Percentiles rank a stretch among this genome's conserved stretches.
phyloP scores from a whole-genome alignment of 2,888 invertebrate genomes.

The Drosophila ustulata region DNA sequence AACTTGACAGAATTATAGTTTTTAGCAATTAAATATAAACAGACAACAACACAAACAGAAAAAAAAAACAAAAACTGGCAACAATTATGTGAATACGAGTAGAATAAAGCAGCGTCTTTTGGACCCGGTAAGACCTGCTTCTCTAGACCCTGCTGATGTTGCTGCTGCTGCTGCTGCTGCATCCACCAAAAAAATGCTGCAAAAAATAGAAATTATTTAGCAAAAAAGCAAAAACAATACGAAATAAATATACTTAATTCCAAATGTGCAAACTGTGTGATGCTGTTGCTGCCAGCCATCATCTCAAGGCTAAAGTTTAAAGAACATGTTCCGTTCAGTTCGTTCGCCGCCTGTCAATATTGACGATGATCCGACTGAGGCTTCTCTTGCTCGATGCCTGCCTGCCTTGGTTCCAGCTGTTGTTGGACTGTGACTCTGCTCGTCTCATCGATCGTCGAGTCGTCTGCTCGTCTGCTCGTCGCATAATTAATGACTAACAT shows the following conservation, averaged over 20 bases:
- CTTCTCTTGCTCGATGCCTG: conserved; percentile 9
- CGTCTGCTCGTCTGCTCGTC: conserved; percentile 35
- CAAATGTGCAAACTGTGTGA: conserved; percentile 69
- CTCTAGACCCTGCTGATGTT: conserved; percentile 50
- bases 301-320: conserved; percentile 78
- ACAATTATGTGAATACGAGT: conserved; percentile 73
- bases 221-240: conserved; percentile 29
- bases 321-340: conserved; percentile 67
- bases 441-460: not conserved
- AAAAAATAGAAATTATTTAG: conserved; percentile 35
- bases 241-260: conserved; percentile 53
- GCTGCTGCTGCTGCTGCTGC: conserved; percentile 54
- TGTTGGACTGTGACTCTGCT: conserved; percentile 5
- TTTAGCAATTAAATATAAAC: conserved; percentile 80
- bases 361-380: conserved; percentile 70
- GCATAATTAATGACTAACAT: conserved; percentile 81
- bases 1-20: conserved; percentile 82
- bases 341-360: conserved; percentile 70
- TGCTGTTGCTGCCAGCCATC: conserved; percentile 34
- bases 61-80: conserved; percentile 54
- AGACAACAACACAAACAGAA: conserved; percentile 49
- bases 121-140: conserved; percentile 62
- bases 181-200: conserved; percentile 46
- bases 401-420: conserved; percentile 21
- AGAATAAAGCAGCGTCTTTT: conserved; percentile 36